Conservation (phyloP, 2,113 vertebrate species). For the Opisthocomus hoazin region DNA sequence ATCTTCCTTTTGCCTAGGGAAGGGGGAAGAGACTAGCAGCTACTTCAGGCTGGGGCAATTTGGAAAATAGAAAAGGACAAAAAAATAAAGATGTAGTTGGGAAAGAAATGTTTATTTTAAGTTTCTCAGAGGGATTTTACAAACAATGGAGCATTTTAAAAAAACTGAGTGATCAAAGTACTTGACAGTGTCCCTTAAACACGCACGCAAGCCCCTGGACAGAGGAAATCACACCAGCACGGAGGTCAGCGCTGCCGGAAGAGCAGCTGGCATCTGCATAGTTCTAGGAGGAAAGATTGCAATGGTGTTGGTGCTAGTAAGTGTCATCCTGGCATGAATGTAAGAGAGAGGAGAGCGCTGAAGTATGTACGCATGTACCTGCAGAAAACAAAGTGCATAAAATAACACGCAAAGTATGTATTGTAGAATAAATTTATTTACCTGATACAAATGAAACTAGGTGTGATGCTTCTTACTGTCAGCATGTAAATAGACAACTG, state of each 20-base stretch:
- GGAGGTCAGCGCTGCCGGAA: conserved; percentile 49
- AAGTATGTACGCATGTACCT: neutral
- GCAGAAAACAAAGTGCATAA: conserved; percentile 45
- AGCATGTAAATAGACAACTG: conserved; percentile 77
- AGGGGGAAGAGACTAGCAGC: neutral
- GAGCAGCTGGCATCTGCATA: conserved; percentile 60
- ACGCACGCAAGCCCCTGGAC: conserved; percentile 38
- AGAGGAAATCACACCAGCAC: conserved; percentile 45
- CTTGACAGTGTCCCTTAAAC: conserved; percentile 63
- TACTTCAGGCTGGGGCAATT: neutral
- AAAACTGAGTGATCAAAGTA: conserved; percentile 58
- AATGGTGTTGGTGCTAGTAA: conserved; percentile 40
- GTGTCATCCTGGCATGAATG: conserved; percentile 34
- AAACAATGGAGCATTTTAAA: conserved; percentile 62
- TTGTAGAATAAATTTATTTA: conserved; percentile 90
- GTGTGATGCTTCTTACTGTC: conserved; percentile 81
- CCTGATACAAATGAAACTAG: conserved; percentile 84
- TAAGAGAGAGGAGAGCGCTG: neutral
- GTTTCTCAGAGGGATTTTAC: conserved; percentile 63
- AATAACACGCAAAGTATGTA: conserved; percentile 59
- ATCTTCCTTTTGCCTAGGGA: fast-evolving
- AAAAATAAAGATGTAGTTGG: conserved; percentile 2
- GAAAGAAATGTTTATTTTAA: conserved; percentile 61
- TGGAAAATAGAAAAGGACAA: neutral
- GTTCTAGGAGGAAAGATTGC: conserved; percentile 51